phyloP scores from a whole-genome alignment of 2,113 vertebrate genomes.

The Podarcis raffonei region DNA sequence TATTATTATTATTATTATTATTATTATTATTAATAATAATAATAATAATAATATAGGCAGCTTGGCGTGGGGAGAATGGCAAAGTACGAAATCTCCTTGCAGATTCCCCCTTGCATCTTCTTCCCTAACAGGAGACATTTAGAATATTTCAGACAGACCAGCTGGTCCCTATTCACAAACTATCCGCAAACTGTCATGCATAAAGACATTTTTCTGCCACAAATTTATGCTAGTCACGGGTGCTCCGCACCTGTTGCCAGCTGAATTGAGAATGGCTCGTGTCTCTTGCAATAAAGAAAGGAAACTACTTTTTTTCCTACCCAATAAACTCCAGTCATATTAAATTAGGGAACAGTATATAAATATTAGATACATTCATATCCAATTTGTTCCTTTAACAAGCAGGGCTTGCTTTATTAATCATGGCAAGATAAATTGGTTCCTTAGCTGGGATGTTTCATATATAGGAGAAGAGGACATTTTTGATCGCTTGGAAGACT shows the following conservation, averaged over 20 bases:
- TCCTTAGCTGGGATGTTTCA: slow-evolving; percentile 9
- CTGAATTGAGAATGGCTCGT: slow-evolving; percentile 29
- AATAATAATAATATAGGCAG: background rate
- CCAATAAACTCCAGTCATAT: slow-evolving; percentile 44
- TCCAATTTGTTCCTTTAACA: slow-evolving; percentile 8
- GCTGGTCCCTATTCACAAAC: slow-evolving; percentile 2
- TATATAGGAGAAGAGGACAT: background rate
- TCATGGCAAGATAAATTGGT: slow-evolving; percentile 30
- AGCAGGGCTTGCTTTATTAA: slow-evolving; percentile 25
- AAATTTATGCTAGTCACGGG: slow-evolving; percentile 27
- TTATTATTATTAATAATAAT: no score
- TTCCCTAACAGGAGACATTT: background rate
- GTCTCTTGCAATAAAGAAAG: slow-evolving; percentile 23
- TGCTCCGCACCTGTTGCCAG: slow-evolving; percentile 24
- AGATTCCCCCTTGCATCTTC: background rate
- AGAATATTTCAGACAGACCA: background rate
- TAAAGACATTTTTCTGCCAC: slow-evolving; percentile 4
- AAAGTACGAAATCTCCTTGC: background rate
- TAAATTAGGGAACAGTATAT: slow-evolving; percentile 39
- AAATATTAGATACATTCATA: slow-evolving; percentile 41
- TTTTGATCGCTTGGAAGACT: background rate
- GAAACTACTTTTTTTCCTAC: slow-evolving; percentile 36
- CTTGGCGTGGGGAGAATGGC: background rate
- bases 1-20: no score
- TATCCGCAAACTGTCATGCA: slow-evolving; percentile 20